These are phyloP conservation scores for Xestia c-nigrum DNA, from an alignment of 2,888 invertebrate genomes.

Conservation along the genomic window DNA sequence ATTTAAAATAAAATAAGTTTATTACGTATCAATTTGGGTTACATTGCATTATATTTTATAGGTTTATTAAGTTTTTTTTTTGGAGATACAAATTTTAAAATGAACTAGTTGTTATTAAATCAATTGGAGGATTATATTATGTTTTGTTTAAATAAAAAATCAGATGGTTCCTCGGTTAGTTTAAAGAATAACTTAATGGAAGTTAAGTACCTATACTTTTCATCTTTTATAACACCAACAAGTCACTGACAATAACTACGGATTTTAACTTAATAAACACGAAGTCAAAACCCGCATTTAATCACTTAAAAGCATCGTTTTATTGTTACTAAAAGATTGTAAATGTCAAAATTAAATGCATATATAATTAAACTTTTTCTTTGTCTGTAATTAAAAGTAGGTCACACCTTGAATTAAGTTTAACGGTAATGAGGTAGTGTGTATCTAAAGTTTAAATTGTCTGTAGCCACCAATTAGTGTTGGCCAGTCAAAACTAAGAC, in stretches of 20 bases:
- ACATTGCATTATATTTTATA: too few species aligned
- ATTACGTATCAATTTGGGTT: too few species aligned
- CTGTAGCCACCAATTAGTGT: conserved; percentile 46
- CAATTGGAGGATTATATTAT: not conserved
- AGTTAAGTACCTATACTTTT: too few species aligned
- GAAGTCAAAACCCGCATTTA: not conserved
- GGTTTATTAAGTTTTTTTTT: not conserved
- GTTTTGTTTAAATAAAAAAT: not conserved
- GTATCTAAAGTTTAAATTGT: conserved; percentile 49
- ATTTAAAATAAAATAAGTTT: too few species aligned
- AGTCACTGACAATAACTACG: too few species aligned
- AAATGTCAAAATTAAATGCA: conserved; percentile 54
- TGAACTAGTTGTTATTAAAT: not conserved
- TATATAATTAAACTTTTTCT: conserved; percentile 25
- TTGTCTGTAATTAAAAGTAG: conserved; percentile 51
- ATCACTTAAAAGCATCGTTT: not conserved
- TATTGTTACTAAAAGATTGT: conserved; percentile 14
- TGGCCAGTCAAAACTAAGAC: conserved; percentile 2
- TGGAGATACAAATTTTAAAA: not conserved
- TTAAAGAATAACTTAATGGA: not conserved
- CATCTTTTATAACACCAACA: not conserved
- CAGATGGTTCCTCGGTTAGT: not conserved
- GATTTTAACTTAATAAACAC: not conserved
- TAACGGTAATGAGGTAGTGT: conserved; percentile 45
- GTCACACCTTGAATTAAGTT: conserved; percentile 47